Evolutionary conservation across 2,113 vertebrate species (phyloP).

Genomic region (Periophthalmodon schlosseri): DNA sequence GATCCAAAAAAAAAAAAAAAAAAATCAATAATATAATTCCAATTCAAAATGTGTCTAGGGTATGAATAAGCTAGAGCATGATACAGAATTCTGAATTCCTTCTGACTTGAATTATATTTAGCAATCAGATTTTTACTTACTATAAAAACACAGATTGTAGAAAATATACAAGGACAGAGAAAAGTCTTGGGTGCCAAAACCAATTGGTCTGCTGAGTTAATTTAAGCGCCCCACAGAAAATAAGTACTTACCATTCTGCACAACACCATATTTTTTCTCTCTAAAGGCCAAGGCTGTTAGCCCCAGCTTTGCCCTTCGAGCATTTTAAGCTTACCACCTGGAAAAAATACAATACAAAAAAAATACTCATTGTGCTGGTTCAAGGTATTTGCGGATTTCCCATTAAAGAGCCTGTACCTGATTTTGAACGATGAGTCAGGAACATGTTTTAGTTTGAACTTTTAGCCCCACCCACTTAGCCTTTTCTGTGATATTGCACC

Average conservation of each 20-base stretch:
- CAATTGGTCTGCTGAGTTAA: neutral
- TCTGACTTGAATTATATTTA: no score
- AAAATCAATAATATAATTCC: no score
- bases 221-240: neutral
- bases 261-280: neutral
- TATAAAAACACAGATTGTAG: no score
- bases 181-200: neutral
- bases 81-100: no score
- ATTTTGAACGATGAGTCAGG: neutral
- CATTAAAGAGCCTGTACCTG: slow-evolving; percentile 59
- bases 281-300: neutral
- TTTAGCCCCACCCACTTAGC: no score
- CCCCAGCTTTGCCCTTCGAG: neutral
- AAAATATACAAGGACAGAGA: neutral
- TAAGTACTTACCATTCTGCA: slow-evolving; percentile 30
- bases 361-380: neutral
- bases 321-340: slow-evolving; percentile 12
- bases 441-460: no score
- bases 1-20: no score
- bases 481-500: no score
- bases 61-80: no score
- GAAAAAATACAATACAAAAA: slow-evolving; percentile 1
- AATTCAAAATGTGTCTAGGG: no score
- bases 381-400: slow-evolving; percentile 24
- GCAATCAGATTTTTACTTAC: no score